Base-by-base conservation (phyloP, 2,113 vertebrate genomes). In the Paedocypris sp. region DNA sequence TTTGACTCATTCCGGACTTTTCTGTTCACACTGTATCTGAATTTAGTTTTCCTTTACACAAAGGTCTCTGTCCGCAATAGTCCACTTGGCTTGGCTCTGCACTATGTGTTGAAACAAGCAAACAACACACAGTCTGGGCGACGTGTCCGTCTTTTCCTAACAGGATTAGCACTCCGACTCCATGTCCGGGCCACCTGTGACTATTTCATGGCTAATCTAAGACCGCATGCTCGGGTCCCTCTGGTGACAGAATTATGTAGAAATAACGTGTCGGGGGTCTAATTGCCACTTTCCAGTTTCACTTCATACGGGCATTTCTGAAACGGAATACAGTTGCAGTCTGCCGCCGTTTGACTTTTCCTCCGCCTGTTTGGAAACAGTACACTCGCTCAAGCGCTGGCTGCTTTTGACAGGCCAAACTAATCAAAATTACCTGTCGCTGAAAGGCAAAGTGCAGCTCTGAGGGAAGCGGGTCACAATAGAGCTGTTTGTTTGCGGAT, bases 401-500 rank as follows among this genome's bases (percentile, higher is more conserved):
- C 35, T 41, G 52, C 29, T 51, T 46, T 63, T 57, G 52, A 68
- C 51, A 36, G 23, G 53, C 56, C 51, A n/a, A 33, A 62, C 67
- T 73, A 60, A 74, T 72, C 48, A 66, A 66, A 51, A 49, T 63
- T 32, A 50, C 38, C 8, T 70, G 66, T 72, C 42, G 64, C 75
- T 76, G 57, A 64, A 35, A 66, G 41, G 22, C 33, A 20, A 45
- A 64, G 53, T 59, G 64, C 16, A 31, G 53, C 33, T 38, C 5
- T 20, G 56, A 32, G 54, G 43, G 67, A 60, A 33, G 67, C 75
- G 69, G 77, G 64, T 69, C 61, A 76, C 59, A 69, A 64, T 69
- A 66, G 68, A 69, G 68, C 43, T 74, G 77, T 83, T 73, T 79
- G 62, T 81, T 83, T 70, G 70, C 71, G 70, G 71, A 47, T 79